phyloP scores from a whole-genome alignment of 2,888 invertebrate genomes.

The Cyrtodaria siliqua region DNA sequence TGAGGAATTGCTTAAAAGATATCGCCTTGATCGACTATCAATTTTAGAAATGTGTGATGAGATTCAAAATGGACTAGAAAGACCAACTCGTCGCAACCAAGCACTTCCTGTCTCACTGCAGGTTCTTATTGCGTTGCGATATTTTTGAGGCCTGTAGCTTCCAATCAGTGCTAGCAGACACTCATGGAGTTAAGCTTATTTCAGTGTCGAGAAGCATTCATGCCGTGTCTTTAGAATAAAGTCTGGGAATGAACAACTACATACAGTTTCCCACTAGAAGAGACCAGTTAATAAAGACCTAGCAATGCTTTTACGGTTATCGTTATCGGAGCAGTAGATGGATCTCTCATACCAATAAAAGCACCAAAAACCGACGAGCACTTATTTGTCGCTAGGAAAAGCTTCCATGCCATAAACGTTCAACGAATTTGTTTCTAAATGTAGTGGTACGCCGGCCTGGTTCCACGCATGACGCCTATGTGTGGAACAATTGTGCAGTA shows the following conservation, averaged over 20 bases:
- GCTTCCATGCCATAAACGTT: constrained; percentile 23
- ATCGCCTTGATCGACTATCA: constrained; percentile 16
- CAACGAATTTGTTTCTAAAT: constrained; percentile 1
- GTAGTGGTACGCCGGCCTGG: no score
- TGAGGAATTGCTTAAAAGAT: constrained; percentile 1
- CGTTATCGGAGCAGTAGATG: constrained; percentile 32
- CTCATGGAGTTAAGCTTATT: constrained; percentile 9
- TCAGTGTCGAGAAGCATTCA: constrained; percentile 21
- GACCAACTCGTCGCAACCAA: constrained; percentile 20
- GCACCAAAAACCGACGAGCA: constrained; percentile 15
- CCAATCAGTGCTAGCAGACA: constrained; percentile 21
- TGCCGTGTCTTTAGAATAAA: constrained; percentile 1
- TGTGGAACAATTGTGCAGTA: no score
- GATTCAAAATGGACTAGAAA: neutral
- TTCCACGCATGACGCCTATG: no score
- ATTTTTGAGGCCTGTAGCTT: constrained; percentile 25
- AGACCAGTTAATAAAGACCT: neutral
- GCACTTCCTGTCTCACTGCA: constrained; percentile 15
- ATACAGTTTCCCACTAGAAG: constrained; percentile 3
- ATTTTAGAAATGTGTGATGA: constrained; percentile 22
- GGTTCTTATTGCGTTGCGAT: constrained; percentile 11
- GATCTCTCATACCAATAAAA: constrained; percentile 21
- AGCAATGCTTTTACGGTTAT: constrained; percentile 22
- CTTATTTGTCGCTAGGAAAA: constrained; percentile 14
- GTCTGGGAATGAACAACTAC: neutral